Evolutionary conservation across 92 coral and sea anemone species (phyloP), one percentile per base, ranked within the genome.

Genomic region (Bergia sp.): DNA sequence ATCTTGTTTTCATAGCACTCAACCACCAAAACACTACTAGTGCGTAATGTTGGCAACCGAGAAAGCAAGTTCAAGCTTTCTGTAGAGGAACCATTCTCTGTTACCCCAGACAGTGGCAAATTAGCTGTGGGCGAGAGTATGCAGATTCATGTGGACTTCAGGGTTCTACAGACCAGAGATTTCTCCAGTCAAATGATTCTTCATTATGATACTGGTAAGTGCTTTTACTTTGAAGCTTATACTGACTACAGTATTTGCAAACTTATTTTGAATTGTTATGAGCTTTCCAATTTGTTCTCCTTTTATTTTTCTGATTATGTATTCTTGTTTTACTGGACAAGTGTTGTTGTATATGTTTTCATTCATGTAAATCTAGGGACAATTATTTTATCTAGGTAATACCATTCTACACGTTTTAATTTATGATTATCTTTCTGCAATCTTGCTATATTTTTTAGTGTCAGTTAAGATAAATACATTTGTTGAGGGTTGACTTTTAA

Each of bases 71-170:
- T 97, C 82, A 91, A 88, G 85, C 92, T 97, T 77, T 85, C 90
- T 37, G 88, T 96, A 50, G 89, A 90, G 83, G 94, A 95, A 79
- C 99, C 99, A 71, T 97, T 97, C 86, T 89, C 93, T 79, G 99
- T 94, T 38, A 93, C 93, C 3, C 99, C 99, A 37, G 96, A 96
- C 90, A 93, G 96, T 86, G 98, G 99, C 20, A 92, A 94, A 37
- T 91, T 97, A 82, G 96, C 93, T 67, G 92, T 97, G 38, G 99
- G 99, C 41, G 99, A 97, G 86, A 97, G 98, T 81, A 91, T 93
- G 92, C 99, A 97, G 90, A 91, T 97, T 21, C 96, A 97, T 82
- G 95, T 94, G 80, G 95, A 97, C 76, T 97, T 97, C 77, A 95
- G 95, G 88, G 98, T 98, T 42, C 77, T 86, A 55, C 92, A 94